These are phyloP conservation scores for Aspiorhynchus laticeps DNA, from an alignment of 2,113 vertebrate genomes.

Conservation along the genomic window DNA sequence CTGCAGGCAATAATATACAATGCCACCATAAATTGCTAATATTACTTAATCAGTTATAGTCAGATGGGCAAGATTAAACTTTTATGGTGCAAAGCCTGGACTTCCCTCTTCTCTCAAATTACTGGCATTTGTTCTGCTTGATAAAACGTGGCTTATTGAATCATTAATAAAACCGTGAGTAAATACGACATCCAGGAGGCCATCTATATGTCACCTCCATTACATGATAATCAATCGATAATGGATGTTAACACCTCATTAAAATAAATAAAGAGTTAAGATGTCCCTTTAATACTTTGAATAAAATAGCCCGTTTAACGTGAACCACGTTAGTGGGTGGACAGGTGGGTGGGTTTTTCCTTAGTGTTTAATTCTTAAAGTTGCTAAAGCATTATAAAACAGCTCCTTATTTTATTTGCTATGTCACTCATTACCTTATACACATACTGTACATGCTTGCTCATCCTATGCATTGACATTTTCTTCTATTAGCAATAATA, in stretches of 20 bases:
- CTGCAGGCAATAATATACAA: background rate
- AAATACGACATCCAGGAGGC: conserved; percentile 14
- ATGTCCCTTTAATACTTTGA: too few relatives aligned
- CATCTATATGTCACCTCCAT: conserved; percentile 16
- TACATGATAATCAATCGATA: conserved; percentile 15
- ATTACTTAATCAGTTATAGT: background rate
- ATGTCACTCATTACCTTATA: background rate
- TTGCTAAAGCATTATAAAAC: too few relatives aligned
- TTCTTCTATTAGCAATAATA: background rate
- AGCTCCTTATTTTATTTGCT: too few relatives aligned
- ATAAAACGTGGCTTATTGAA: conserved; percentile 48
- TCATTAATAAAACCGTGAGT: conserved; percentile 47
- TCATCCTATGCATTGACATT: background rate
- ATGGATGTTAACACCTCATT: conserved; percentile 49
- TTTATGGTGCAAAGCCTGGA: background rate
- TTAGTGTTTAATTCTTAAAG: background rate
- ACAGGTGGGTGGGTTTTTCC: too few relatives aligned
- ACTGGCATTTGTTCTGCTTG: conserved; percentile 23
- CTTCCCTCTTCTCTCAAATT: background rate
- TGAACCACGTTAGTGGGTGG: too few relatives aligned
- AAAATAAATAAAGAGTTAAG: too few relatives aligned
- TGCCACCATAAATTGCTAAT: background rate
- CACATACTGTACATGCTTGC: background rate
- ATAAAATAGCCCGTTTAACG: too few relatives aligned
- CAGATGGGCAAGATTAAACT: background rate